Evolutionary conservation across 1,140 invertebrate genomes (phyloP).

Genomic region (Aradophagus sp.): DNA sequence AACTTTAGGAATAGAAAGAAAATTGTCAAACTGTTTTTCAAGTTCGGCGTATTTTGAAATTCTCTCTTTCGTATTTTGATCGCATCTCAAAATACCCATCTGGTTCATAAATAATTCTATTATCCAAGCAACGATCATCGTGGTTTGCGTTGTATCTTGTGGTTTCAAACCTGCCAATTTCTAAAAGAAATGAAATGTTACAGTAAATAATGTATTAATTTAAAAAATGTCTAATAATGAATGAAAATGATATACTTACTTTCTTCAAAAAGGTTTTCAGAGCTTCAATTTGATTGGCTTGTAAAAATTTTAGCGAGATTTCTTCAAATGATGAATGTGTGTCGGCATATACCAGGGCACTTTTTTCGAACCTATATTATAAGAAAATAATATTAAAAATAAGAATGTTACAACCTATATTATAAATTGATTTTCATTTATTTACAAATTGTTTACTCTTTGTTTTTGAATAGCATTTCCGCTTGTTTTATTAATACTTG

Average conservation of each 20-base stretch:
- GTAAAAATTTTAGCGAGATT: slow-evolving; percentile 93
- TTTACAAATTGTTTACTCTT: slow-evolving; percentile 76
- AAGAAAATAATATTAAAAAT: slow-evolving; percentile 10
- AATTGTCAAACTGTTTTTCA: slow-evolving; percentile 88
- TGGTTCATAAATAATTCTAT: slow-evolving; percentile 93
- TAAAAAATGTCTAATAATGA: not conserved
- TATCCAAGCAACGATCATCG: slow-evolving; percentile 94
- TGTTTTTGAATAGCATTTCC: slow-evolving; percentile 87
- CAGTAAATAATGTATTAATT: slow-evolving; percentile 1
- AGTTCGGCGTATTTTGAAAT: slow-evolving; percentile 78
- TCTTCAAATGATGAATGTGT: slow-evolving; percentile 96
- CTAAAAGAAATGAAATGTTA: slow-evolving; percentile 59
- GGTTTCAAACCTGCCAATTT: slow-evolving; percentile 76
- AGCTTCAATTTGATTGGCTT: slow-evolving; percentile 87
- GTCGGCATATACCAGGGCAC: slow-evolving; percentile 90
- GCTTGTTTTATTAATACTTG: slow-evolving; percentile 92
- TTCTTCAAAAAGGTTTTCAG: slow-evolving; percentile 89
- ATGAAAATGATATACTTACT: slow-evolving; percentile 72
- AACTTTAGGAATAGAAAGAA: slow-evolving; percentile 80
- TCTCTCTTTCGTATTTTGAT: slow-evolving; percentile 63
- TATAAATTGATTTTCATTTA: not conserved
- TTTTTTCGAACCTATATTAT: slow-evolving; percentile 81
- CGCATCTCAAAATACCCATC: slow-evolving; percentile 82
- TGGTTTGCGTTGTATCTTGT: slow-evolving; percentile 87
- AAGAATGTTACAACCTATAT: too few species aligned